Evolutionary conservation across 1,140 invertebrate species (phyloP).

Genomic region (Teleopsis dalmanni): DNA sequence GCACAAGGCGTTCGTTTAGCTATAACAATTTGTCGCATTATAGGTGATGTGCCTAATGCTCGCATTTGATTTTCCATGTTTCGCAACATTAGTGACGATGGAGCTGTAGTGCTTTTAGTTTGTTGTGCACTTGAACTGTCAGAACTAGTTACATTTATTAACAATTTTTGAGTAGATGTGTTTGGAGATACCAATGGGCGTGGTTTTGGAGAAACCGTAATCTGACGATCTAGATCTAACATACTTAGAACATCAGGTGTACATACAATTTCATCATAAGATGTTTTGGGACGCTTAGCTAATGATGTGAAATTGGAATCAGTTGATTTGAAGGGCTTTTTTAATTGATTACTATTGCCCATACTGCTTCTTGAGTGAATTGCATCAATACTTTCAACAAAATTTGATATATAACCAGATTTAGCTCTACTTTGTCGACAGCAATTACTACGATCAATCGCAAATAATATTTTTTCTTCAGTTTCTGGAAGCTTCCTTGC

Average conservation of each 20-base stretch:
- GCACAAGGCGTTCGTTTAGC: conserved; percentile 1
- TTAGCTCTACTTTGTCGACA: conserved; percentile 34
- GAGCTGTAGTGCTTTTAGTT: conserved; percentile 19
- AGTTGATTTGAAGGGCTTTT: conserved; percentile 16
- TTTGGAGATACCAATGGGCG: conserved; percentile 7
- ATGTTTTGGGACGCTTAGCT: conserved; percentile 26
- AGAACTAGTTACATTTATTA: conserved; percentile 23
- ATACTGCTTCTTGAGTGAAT: conserved; percentile 28
- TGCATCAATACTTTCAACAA: conserved; percentile 36
- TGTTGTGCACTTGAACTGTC: conserved; percentile 5
- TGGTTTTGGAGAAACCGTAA: conserved; percentile 24
- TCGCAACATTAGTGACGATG: conserved; percentile 32
- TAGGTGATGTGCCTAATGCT: conserved; percentile 9
- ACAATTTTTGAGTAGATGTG: conserved; percentile 27
- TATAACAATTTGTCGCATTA: conserved; percentile 9
- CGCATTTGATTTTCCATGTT: conserved; percentile 32
- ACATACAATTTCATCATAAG: conserved; percentile 42
- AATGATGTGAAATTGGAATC: conserved; percentile 10
- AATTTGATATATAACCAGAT: conserved; percentile 28
- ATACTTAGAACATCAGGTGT: conserved; percentile 42
- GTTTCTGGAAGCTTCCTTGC: conserved; percentile 15
- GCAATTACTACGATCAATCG: conserved; percentile 29
- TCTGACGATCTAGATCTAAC: conserved; percentile 38
- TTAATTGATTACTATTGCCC: conserved; percentile 17
- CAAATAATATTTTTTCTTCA: conserved; percentile 20